phyloP scores from a whole-genome alignment of 23 tunicate genomes.

The Botrylloides violaceus region DNA sequence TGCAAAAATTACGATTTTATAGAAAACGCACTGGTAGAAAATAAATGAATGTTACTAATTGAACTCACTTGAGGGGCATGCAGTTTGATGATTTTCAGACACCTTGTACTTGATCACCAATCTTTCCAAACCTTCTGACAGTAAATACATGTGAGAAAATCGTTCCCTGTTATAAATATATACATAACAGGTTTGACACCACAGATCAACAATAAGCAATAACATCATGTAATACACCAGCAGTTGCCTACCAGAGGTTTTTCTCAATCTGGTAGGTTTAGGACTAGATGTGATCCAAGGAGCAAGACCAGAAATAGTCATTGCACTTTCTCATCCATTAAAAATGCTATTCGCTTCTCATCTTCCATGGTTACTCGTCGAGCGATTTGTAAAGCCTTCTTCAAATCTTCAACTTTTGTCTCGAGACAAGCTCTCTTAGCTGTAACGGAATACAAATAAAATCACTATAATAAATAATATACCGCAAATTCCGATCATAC shows the following conservation, averaged over 20 bases:
- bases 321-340: slow-evolving; percentile 83
- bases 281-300: too few relatives aligned
- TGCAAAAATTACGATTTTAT: too few relatives aligned
- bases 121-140: slow-evolving; percentile 51
- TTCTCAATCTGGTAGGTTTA: too few relatives aligned
- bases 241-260: too few relatives aligned
- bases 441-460: slow-evolving; percentile 12
- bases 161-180: slow-evolving; percentile 35
- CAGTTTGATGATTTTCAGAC: slow-evolving; percentile 30
- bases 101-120: slow-evolving; percentile 24
- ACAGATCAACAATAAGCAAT: too few relatives aligned
- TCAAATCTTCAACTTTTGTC: slow-evolving; percentile 44
- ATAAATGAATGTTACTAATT: too few relatives aligned
- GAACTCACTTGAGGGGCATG: slow-evolving; percentile 64
- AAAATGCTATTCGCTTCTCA: slow-evolving; percentile 65
- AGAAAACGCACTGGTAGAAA: too few relatives aligned
- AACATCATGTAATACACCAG: too few relatives aligned
- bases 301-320: too few relatives aligned
- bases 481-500: too few relatives aligned
- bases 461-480: too few relatives aligned
- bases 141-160: slow-evolving; percentile 32
- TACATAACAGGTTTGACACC: too few relatives aligned
- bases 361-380: slow-evolving; percentile 58
- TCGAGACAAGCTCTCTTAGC: slow-evolving; percentile 61
- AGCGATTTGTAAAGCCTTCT: slow-evolving; percentile 48